Conservation (phyloP, 2,797 vertebrate species). For the Coreius guichenoti region DNA sequence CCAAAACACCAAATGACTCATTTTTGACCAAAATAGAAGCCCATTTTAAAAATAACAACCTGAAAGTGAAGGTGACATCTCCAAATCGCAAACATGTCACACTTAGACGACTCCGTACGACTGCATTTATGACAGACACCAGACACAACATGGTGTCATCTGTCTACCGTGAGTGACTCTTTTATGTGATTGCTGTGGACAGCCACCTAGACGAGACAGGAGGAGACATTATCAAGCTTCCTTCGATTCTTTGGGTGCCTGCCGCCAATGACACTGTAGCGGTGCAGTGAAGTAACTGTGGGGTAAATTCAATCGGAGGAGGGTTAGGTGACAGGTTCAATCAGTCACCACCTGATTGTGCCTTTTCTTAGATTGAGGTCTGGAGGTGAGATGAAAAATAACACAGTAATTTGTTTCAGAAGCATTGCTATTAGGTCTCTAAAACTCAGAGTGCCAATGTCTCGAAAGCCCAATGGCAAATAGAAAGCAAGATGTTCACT, state of each 20-base stretch:
- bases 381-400: conserved; percentile 62
- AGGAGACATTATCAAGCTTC: conserved; percentile 69
- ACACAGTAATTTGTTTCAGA: conserved; percentile 62
- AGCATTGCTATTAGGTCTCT: conserved; percentile 62
- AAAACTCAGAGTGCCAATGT: conserved; percentile 51
- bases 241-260: conserved; percentile 62
- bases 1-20: conserved; percentile 3
- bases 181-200: conserved; percentile 70
- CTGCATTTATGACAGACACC: conserved; percentile 27
- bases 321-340: conserved; percentile 73
- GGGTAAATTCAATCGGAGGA: conserved; percentile 74
- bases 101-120: not conserved
- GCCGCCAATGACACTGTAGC: conserved; percentile 59
- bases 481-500: conserved; percentile 53
- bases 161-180: conserved; percentile 57
- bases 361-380: conserved; percentile 65
- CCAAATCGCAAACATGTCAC: conserved; percentile 25
- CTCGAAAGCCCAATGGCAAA: conserved; percentile 37
- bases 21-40: conserved; percentile 17
- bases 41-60: not conserved
- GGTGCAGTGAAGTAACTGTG: conserved; percentile 59
- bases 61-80: not conserved
- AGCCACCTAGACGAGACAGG: conserved; percentile 64
- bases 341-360: conserved; percentile 73
- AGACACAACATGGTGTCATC: conserved; percentile 59